phyloP scores from a whole-genome alignment of 2,113 vertebrate species.

The Poicephalus meyeri region DNA sequence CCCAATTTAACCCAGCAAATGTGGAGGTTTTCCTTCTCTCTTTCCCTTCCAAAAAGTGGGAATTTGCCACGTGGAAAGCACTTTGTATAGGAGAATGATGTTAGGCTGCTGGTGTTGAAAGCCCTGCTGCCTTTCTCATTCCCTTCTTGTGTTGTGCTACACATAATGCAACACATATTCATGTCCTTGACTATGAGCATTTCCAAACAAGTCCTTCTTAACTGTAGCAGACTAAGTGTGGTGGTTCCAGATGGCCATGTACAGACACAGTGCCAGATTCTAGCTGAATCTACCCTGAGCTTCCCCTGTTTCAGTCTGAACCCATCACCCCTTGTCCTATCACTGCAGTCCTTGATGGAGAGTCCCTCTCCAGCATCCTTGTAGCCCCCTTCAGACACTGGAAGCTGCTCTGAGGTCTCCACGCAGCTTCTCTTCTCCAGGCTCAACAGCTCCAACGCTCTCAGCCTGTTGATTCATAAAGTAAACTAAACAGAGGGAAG shows the following conservation, averaged over 20 bases:
- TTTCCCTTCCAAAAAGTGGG: not conserved
- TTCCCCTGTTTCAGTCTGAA: no score
- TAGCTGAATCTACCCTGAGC: not conserved
- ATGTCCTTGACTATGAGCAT: not conserved
- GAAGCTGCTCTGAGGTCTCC: not conserved
- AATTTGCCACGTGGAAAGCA: not conserved
- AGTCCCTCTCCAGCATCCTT: no score
- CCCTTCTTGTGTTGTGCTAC: not conserved
- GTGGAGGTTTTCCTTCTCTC: not conserved
- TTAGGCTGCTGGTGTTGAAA: not conserved
- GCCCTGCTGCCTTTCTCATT: not conserved
- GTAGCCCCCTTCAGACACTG: not conserved
- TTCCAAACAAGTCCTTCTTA: not conserved
- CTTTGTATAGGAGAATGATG: accelerated
- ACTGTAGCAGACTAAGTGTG: not conserved
- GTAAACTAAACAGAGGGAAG: not conserved
- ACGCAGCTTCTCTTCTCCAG: not conserved
- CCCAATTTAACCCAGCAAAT: not conserved
- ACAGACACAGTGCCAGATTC: not conserved
- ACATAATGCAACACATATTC: not conserved
- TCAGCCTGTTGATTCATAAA: not conserved
- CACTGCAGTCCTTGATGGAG: no score
- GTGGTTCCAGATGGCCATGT: not conserved
- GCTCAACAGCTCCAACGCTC: not conserved
- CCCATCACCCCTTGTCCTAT: no score